Evolutionary conservation across 2,888 invertebrate genomes (phyloP).

Genomic region (Habrosyne pyritoides): DNA sequence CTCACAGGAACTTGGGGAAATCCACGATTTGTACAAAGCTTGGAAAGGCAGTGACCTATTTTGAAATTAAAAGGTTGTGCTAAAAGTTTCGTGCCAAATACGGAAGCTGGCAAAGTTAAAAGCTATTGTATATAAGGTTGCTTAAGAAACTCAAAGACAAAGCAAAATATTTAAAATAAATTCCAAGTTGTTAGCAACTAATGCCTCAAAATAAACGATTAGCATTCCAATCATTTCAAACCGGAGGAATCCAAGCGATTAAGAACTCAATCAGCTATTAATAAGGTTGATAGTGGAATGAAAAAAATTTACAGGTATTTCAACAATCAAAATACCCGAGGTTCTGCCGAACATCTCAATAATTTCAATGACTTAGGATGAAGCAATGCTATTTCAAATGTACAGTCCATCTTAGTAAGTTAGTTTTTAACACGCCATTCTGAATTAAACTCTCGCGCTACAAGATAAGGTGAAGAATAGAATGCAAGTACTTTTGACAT

Average conservation of each 20-base stretch:
- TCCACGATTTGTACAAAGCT: background rate
- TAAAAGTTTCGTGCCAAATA: background rate
- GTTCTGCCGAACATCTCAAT: background rate
- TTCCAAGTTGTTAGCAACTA: slow-evolving; percentile 1
- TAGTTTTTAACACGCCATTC: background rate
- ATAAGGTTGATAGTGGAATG: background rate
- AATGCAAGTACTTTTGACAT: background rate
- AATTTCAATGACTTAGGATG: background rate
- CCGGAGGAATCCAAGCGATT: background rate
- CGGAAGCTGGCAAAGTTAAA: background rate
- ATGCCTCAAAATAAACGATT: slow-evolving; percentile 1
- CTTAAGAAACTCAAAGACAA: background rate
- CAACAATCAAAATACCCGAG: slow-evolving; percentile 5
- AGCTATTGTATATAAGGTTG: background rate
- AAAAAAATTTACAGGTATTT: slow-evolving; percentile 2
- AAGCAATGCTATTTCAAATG: background rate
- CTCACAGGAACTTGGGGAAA: too few species aligned
- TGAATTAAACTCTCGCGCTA: background rate
- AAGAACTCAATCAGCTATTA: background rate
- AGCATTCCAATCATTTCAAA: background rate
- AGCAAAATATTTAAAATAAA: slow-evolving; percentile 1
- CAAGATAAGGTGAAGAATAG: background rate
- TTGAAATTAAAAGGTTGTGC: background rate
- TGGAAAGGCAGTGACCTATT: background rate
- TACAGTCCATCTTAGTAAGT: background rate